phyloP scores from a whole-genome alignment of 2,888 invertebrate species.

The Archips xylosteana region DNA sequence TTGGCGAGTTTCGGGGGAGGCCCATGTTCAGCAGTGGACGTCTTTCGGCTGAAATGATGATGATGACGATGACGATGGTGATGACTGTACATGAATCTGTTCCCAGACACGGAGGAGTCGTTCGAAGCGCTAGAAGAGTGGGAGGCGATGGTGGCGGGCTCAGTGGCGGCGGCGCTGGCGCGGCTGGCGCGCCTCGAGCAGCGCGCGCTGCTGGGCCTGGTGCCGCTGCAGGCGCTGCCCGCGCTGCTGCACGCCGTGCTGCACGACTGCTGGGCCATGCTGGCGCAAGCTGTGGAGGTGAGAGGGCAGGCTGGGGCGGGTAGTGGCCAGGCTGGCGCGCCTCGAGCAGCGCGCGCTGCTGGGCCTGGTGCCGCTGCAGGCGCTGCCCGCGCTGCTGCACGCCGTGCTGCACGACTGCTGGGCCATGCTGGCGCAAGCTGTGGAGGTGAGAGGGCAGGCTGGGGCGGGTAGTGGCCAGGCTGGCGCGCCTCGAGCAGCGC shows the following conservation, averaged over 20 bases:
- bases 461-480: slow-evolving; percentile 90
- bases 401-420: slow-evolving; percentile 93
- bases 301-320: slow-evolving; percentile 81
- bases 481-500: slow-evolving; percentile 76
- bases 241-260: slow-evolving; percentile 94
- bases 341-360: slow-evolving; percentile 94
- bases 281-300: slow-evolving; percentile 95
- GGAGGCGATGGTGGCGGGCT: slow-evolving; percentile 81
- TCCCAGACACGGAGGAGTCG: slow-evolving; percentile 64
- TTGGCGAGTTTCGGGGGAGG: too few species aligned
- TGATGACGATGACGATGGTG: too few species aligned
- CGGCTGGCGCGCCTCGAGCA: slow-evolving; percentile 96
- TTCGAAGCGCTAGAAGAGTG: slow-evolving; percentile 72
- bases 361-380: slow-evolving; percentile 92
- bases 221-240: slow-evolving; percentile 92
- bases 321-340: slow-evolving; percentile 93
- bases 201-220: slow-evolving; percentile 92
- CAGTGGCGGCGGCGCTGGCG: slow-evolving; percentile 92
- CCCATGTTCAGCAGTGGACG: too few species aligned
- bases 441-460: slow-evolving; percentile 88
- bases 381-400: slow-evolving; percentile 93
- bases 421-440: slow-evolving; percentile 93
- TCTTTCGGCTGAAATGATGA: too few species aligned
- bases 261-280: slow-evolving; percentile 92
- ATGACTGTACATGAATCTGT: too few species aligned